phyloP scores from a whole-genome alignment of 2,797 vertebrate genomes.

The Echeneis naucrates region DNA sequence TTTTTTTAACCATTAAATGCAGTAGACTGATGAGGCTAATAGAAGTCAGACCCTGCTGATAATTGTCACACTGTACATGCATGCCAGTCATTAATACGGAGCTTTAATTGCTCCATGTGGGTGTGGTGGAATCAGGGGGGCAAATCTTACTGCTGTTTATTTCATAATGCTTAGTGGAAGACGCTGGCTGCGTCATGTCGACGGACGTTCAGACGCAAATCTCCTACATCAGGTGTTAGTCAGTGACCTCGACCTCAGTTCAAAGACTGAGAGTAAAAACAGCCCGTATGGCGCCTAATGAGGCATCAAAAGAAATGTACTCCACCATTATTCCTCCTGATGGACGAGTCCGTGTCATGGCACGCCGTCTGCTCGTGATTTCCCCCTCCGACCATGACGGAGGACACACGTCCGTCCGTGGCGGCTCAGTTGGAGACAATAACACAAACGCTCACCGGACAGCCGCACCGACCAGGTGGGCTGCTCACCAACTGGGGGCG shows the following conservation, averaged over 20 bases:
- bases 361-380: slow-evolving; percentile 70
- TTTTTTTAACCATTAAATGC: slow-evolving; percentile 4
- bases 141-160: slow-evolving; percentile 31
- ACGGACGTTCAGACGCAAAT: slow-evolving; percentile 53
- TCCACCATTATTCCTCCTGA: slow-evolving; percentile 57
- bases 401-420: slow-evolving; percentile 55
- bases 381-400: slow-evolving; percentile 56
- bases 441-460: slow-evolving; percentile 40
- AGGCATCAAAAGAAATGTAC: slow-evolving; percentile 35
- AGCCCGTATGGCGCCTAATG: slow-evolving; percentile 28
- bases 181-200: slow-evolving; percentile 62
- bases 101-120: slow-evolving; percentile 48
- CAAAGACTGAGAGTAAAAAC: slow-evolving; percentile 47
- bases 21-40: neutral
- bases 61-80: neutral
- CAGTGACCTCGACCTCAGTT: slow-evolving; percentile 76
- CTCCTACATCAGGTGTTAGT: slow-evolving; percentile 77
- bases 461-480: slow-evolving; percentile 30
- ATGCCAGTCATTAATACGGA: slow-evolving; percentile 26
- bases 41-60: slow-evolving; percentile 4
- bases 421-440: slow-evolving; percentile 51
- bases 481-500: slow-evolving; percentile 44
- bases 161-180: slow-evolving; percentile 37
- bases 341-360: slow-evolving; percentile 60
- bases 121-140: slow-evolving; percentile 55